Conservation (phyloP, 2,113 vertebrate genomes). For the Pristiophorus japonicus region DNA sequence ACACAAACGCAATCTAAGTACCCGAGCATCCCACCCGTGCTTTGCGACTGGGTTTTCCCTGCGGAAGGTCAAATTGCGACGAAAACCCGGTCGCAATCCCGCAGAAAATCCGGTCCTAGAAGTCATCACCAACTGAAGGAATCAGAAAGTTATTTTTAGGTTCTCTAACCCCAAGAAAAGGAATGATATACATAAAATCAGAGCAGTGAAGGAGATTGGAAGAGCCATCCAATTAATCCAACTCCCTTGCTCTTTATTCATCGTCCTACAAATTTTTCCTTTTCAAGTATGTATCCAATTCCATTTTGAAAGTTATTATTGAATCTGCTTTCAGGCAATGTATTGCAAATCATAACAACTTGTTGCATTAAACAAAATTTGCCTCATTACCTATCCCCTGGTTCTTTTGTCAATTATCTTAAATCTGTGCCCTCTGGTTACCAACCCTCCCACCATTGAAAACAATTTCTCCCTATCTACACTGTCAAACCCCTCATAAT, state of each 20-base stretch:
- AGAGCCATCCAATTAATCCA: not conserved
- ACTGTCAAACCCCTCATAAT: not conserved
- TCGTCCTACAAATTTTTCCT: not conserved
- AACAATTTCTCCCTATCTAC: not conserved
- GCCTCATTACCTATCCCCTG: not conserved
- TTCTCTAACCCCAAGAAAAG: too few species aligned
- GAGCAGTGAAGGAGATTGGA: too few species aligned
- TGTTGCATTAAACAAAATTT: not conserved
- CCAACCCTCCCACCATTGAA: not conserved
- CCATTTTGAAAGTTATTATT: not conserved
- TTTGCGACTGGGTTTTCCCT: too few species aligned
- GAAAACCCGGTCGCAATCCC: too few species aligned
- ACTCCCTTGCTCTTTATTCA: not conserved
- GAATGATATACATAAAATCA: too few species aligned
- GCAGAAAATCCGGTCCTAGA: too few species aligned
- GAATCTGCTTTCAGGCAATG: not conserved
- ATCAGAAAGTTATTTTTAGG: too few species aligned
- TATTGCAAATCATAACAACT: not conserved
- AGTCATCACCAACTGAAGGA: too few species aligned
- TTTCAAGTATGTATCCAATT: not conserved
- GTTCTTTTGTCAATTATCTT: not conserved
- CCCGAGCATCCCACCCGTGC: too few species aligned
- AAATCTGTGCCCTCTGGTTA: not conserved
- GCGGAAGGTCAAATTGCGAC: too few species aligned
- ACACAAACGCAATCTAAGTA: too few species aligned